Conservation (phyloP, 2,888 invertebrate genomes). For the Drosophila basisetae region DNA sequence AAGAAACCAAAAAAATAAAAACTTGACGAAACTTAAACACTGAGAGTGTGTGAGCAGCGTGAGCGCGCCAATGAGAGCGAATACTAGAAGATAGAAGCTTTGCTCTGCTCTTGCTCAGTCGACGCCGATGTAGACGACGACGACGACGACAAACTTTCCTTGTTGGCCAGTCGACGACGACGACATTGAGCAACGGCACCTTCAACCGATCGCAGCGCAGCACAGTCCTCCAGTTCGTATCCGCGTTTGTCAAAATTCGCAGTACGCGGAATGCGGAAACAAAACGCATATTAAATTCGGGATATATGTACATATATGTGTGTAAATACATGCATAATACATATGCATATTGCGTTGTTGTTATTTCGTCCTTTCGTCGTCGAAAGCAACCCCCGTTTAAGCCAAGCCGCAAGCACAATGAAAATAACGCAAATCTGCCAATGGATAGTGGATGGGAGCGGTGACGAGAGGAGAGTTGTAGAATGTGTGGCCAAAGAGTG, state of each 20-base stretch:
- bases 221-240: conserved; percentile 33
- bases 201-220: conserved; percentile 80
- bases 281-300: conserved; percentile 26
- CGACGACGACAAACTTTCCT: conserved; percentile 73
- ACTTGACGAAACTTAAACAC: conserved; percentile 69
- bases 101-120: conserved; percentile 24
- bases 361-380: conserved; percentile 1
- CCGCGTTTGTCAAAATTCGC: conserved; percentile 19
- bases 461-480: conserved; percentile 12
- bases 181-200: conserved; percentile 83
- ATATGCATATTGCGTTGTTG: conserved; percentile 36
- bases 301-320: background rate
- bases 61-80: conserved; percentile 34
- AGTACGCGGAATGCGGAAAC: conserved; percentile 26
- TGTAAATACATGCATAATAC: background rate
- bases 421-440: conserved; percentile 37
- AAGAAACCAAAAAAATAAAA: conserved; percentile 53
- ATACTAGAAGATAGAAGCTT: conserved; percentile 60
- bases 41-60: conserved; percentile 18
- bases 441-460: conserved; percentile 1
- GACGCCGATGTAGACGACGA: conserved; percentile 20
- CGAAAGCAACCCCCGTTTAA: conserved; percentile 49
- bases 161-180: conserved; percentile 56
- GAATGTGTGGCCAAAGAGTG: conserved; percentile 51
- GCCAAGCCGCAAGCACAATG: conserved; percentile 35